These are phyloP conservation scores for Rhabdornis inornatus DNA, from an alignment of 2,113 vertebrate genomes.

Conservation along the genomic window DNA sequence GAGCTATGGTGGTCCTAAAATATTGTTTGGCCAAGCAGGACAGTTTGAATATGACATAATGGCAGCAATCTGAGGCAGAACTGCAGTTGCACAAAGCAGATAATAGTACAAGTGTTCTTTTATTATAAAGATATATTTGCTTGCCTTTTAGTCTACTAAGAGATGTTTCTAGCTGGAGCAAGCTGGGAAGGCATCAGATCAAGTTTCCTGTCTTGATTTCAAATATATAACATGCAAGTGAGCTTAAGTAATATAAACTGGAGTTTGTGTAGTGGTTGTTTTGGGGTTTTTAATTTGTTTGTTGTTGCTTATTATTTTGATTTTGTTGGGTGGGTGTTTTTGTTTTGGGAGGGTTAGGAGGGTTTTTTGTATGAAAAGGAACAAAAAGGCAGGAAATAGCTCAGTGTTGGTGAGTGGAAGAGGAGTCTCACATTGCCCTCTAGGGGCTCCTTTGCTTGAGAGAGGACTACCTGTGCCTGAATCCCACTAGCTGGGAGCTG, in stretches of 20 bases:
- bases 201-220: not conserved
- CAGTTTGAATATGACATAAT: not conserved
- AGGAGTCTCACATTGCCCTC: not conserved
- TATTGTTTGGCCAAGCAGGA: not conserved
- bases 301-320: not conserved
- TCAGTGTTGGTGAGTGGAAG: not conserved
- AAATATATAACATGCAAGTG: not conserved
- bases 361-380: not conserved
- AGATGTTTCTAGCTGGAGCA: not conserved
- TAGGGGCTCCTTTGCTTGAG: not conserved
- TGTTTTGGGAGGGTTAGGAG: not conserved
- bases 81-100: not conserved
- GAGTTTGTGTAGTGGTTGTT: not conserved
- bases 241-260: not conserved
- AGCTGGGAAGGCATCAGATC: not conserved
- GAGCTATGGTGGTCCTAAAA: not conserved
- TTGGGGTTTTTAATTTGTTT: not conserved
- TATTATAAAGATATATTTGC: not conserved
- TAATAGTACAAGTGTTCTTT: not conserved
- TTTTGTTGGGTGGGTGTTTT: not conserved
- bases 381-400: not conserved
- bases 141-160: not conserved
- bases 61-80: not conserved
- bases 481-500: not conserved
- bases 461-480: fast-evolving